Conservation (phyloP, 2,113 vertebrate species). For the Saccopteryx bilineata region DNA sequence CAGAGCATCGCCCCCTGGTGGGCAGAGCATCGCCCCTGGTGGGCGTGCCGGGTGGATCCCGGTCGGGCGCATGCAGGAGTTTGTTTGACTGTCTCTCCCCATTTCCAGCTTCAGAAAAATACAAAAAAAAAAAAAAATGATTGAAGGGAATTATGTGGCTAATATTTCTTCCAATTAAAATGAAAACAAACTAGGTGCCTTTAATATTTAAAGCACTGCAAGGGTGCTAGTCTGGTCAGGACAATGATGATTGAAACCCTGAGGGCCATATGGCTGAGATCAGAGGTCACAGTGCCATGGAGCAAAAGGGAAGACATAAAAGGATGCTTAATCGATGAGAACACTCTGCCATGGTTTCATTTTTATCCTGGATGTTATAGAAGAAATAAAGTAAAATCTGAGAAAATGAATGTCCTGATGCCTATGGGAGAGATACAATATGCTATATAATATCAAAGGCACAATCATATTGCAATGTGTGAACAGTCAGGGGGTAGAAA, state of each 20-base stretch:
- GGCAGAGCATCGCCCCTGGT: no score
- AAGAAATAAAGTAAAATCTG: constrained; percentile 37
- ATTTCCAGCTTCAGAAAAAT: no score
- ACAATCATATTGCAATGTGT: not conserved
- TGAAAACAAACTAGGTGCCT: not conserved
- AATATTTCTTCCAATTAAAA: constrained; percentile 15
- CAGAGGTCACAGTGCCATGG: constrained; percentile 21
- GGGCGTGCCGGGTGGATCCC: no score
- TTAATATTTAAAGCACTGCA: not conserved
- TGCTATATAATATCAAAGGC: not conserved
- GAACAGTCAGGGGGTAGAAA: not conserved
- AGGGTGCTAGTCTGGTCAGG: not conserved
- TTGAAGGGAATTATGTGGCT: not conserved
- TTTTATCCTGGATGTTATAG: constrained; percentile 21
- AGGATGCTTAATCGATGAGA: not conserved
- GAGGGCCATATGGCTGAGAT: not conserved
- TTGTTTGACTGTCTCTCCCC: no score
- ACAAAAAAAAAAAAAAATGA: not conserved
- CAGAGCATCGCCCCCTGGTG: no score
- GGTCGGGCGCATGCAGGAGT: no score
- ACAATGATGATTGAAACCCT: not conserved
- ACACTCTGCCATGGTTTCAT: not conserved
- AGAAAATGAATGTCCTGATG: constrained; percentile 3
- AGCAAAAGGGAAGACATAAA: constrained; percentile 2
- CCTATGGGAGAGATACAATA: not conserved